These are phyloP conservation scores for Limenitis camilla DNA, from an alignment of 2,888 invertebrate genomes.

Conservation along the genomic window DNA sequence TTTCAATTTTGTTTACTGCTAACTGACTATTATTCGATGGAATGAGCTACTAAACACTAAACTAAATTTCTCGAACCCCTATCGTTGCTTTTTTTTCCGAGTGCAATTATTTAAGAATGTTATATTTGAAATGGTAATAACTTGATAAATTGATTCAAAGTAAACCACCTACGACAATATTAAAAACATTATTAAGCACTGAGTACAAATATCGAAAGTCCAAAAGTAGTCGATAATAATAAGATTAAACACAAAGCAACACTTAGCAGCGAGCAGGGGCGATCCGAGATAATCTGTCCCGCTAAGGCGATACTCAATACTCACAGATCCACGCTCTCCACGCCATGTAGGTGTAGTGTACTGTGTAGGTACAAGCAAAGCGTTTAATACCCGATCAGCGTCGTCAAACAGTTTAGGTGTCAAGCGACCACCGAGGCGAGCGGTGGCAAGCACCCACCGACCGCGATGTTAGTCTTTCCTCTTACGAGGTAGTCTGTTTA, in stretches of 20 bases:
- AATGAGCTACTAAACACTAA: slow-evolving; percentile 13
- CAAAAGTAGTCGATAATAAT: too few species aligned
- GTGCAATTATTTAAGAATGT: neutral
- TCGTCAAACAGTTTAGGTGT: slow-evolving; percentile 32
- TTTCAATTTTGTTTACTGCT: slow-evolving; percentile 35
- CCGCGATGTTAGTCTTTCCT: slow-evolving; percentile 45
- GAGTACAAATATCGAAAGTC: too few species aligned
- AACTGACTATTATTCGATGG: slow-evolving; percentile 29
- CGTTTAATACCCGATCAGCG: slow-evolving; percentile 27
- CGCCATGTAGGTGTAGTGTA: too few species aligned
- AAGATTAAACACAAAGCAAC: too few species aligned
- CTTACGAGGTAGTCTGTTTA: slow-evolving; percentile 49
- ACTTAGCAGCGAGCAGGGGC: neutral
- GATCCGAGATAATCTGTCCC: slow-evolving; percentile 6
- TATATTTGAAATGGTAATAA: too few species aligned
- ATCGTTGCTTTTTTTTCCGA: neutral
- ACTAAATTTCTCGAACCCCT: slow-evolving; percentile 1
- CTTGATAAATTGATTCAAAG: too few species aligned
- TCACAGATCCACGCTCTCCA: slow-evolving; percentile 19
- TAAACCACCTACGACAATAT: too few species aligned
- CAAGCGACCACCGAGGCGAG: slow-evolving; percentile 32
- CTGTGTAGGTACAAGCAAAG: slow-evolving; percentile 17
- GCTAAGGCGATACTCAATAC: slow-evolving; percentile 13
- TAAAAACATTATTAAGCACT: too few species aligned
- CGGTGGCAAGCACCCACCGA: slow-evolving; percentile 13